Conservation (phyloP, 2,113 vertebrate genomes). For the Rhynchomys soricoides region DNA sequence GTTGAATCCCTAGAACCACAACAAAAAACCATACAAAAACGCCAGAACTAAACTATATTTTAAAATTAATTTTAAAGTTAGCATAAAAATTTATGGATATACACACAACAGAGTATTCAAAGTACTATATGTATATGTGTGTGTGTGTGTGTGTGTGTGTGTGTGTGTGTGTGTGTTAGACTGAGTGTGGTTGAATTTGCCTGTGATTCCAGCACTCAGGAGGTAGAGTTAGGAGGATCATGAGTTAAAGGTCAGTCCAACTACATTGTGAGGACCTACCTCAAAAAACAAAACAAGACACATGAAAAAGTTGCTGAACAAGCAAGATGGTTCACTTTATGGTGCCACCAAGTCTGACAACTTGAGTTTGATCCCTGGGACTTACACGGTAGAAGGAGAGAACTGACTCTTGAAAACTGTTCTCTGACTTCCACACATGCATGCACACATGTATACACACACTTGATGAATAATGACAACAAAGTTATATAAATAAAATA, state of each 20-base stretch:
- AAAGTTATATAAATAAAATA: slow-evolving; percentile 44
- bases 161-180: too few relatives aligned
- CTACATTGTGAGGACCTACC: background rate
- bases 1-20: background rate
- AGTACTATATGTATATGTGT: background rate
- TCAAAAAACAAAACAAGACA: background rate
- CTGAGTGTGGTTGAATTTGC: background rate
- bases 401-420: background rate
- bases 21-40: background rate
- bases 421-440: background rate
- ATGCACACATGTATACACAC: background rate
- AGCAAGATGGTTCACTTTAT: background rate
- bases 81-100: background rate
- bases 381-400: background rate
- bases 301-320: background rate
- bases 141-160: too few relatives aligned
- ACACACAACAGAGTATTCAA: background rate
- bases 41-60: background rate
- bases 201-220: background rate
- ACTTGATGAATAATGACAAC: slow-evolving; percentile 50
- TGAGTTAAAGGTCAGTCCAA: background rate
- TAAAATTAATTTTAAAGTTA: slow-evolving; percentile 18
- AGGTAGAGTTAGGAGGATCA: background rate
- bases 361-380: background rate
- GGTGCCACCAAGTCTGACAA: background rate